These are phyloP conservation scores for Tineola bisselliella DNA, from an alignment of 2,888 invertebrate genomes.

Conservation along the genomic window DNA sequence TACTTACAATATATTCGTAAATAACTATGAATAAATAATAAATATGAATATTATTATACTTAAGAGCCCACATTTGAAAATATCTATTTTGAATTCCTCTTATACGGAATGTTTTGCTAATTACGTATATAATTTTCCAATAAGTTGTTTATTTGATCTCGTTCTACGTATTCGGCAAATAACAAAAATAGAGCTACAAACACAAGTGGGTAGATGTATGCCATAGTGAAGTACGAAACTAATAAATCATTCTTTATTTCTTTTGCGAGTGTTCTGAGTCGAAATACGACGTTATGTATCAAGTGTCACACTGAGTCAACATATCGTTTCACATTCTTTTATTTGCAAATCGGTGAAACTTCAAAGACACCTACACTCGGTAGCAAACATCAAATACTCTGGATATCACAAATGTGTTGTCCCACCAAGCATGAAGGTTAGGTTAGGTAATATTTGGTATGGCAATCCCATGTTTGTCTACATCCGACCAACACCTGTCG, in stretches of 20 bases:
- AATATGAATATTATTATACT: too few species aligned
- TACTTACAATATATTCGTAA: too few species aligned
- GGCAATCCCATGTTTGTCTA: slow-evolving; percentile 2
- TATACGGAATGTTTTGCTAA: too few species aligned
- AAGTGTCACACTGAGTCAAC: background rate
- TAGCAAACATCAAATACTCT: background rate
- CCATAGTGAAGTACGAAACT: background rate
- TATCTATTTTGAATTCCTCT: too few species aligned
- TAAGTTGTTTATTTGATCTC: too few species aligned
- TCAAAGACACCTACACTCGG: background rate
- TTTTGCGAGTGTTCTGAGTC: background rate
- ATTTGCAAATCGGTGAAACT: background rate
- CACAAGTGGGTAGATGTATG: background rate
- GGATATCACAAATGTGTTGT: background rate
- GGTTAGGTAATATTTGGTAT: background rate
- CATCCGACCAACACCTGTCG: background rate
- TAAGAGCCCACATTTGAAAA: too few species aligned
- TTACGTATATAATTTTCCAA: too few species aligned
- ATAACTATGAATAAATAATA: too few species aligned
- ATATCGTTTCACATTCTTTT: background rate
- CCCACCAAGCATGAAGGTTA: background rate
- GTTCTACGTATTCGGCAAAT: background rate
- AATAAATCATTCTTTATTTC: background rate
- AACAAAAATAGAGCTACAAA: background rate
- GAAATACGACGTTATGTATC: background rate